Percentiles rank a stretch among this genome's conserved stretches.
phyloP scores from a whole-genome alignment of 1,140 invertebrate species.

The Orchestia grillus region DNA sequence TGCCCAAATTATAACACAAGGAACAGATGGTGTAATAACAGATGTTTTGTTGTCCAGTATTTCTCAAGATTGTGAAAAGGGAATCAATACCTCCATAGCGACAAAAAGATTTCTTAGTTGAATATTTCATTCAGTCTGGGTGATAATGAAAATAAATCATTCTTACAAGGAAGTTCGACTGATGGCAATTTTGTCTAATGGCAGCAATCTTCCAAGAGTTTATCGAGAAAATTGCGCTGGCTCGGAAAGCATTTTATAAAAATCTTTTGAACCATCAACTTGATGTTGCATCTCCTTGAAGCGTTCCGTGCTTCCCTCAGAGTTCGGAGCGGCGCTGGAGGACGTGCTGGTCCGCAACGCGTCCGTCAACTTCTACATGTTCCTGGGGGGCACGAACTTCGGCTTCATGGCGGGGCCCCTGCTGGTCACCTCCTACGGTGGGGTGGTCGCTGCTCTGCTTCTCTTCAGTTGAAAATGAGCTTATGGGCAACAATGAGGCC shows the following conservation, averaged over 20 bases:
- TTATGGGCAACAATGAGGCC: too few relatives aligned
- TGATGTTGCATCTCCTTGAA: not conserved
- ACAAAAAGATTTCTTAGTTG: not conserved
- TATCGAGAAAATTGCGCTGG: not conserved
- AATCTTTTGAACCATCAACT: not conserved
- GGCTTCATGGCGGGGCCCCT: conserved; percentile 78
- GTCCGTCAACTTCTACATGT: conserved; percentile 81
- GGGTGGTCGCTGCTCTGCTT: not conserved
- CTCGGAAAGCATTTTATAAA: not conserved
- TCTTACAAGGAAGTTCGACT: not conserved
- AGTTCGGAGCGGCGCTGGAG: conserved; percentile 14
- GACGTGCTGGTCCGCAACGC: conserved; percentile 72
- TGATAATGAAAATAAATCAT: not conserved
- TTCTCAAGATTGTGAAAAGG: too few relatives aligned
- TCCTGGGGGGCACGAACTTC: conserved; percentile 82
- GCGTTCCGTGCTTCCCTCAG: not conserved
- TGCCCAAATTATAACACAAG: too few relatives aligned
- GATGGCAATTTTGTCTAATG: not conserved
- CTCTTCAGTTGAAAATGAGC: too few relatives aligned
- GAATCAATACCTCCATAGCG: not conserved
- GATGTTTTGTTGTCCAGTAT: too few relatives aligned
- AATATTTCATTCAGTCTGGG: not conserved
- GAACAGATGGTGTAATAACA: too few relatives aligned
- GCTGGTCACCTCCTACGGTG: conserved; percentile 77
- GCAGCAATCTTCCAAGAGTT: not conserved